Evolutionary conservation across 2,113 vertebrate species (phyloP).

Genomic region (Tragulus kanchil): DNA sequence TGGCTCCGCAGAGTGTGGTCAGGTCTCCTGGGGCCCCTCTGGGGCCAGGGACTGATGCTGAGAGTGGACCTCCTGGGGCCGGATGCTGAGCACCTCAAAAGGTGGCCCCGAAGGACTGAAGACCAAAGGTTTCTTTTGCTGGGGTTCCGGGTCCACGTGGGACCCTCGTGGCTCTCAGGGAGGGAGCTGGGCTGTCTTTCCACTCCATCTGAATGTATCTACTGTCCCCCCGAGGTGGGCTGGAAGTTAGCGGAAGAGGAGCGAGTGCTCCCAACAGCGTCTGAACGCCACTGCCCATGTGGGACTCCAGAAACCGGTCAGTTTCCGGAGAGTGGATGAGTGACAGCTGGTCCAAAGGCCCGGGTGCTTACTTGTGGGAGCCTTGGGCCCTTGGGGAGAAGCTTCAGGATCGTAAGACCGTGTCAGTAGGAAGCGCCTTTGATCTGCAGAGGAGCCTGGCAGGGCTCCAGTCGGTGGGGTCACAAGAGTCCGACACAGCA

Average conservation of each 20-base stretch:
- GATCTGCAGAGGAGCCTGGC: not conserved
- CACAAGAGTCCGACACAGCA: not conserved
- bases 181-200: not conserved
- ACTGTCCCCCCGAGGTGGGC: not conserved
- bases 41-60: not conserved
- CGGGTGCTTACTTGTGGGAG: not conserved
- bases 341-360: not conserved
- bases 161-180: not conserved
- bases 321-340: not conserved
- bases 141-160: not conserved
- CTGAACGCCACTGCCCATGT: not conserved
- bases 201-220: not conserved
- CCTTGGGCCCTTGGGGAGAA: not conserved
- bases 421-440: not conserved
- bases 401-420: not conserved
- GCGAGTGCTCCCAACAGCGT: fast-evolving
- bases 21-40: not conserved
- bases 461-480: not conserved
- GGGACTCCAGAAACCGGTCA: not conserved
- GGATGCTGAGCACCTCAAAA: not conserved
- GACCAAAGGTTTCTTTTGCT: not conserved
- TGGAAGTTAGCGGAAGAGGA: not conserved
- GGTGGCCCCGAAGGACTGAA: not conserved
- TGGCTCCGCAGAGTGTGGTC: not conserved
- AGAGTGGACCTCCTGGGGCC: not conserved